Conservation (phyloP, 2,113 vertebrate genomes). For the Cheirogaleus medius region DNA sequence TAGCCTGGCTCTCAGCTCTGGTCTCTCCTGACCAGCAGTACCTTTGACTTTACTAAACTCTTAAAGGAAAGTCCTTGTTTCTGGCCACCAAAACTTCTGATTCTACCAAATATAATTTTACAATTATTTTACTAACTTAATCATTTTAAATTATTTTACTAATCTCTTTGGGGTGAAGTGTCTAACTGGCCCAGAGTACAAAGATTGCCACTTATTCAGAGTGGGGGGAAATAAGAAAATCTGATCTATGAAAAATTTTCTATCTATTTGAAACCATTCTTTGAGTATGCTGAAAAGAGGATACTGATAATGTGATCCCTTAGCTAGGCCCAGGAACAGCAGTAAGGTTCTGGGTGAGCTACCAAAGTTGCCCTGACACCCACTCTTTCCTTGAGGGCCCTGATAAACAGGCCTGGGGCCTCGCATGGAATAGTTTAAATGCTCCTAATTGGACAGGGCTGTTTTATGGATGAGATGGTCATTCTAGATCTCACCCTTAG, state of each 20-base stretch:
- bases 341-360: background rate
- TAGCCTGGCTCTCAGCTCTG: background rate
- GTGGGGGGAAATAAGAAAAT: background rate
- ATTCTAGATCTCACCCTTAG: background rate
- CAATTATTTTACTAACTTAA: background rate
- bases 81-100: background rate
- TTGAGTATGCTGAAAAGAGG: background rate
- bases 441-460: background rate
- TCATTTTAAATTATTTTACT: background rate
- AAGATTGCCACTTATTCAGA: background rate
- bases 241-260: background rate
- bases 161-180: background rate
- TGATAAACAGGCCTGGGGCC: background rate
- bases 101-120: background rate
- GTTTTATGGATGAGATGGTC: background rate
- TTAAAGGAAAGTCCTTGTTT: background rate
- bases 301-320: background rate
- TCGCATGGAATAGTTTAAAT: background rate
- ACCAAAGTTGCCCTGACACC: background rate
- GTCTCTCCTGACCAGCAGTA: background rate
- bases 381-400: background rate
- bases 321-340: background rate
- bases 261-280: background rate
- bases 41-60: background rate
- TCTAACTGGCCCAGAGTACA: background rate